phyloP scores from a whole-genome alignment of 2,797 vertebrate genomes.

The Anabas testudineus region DNA sequence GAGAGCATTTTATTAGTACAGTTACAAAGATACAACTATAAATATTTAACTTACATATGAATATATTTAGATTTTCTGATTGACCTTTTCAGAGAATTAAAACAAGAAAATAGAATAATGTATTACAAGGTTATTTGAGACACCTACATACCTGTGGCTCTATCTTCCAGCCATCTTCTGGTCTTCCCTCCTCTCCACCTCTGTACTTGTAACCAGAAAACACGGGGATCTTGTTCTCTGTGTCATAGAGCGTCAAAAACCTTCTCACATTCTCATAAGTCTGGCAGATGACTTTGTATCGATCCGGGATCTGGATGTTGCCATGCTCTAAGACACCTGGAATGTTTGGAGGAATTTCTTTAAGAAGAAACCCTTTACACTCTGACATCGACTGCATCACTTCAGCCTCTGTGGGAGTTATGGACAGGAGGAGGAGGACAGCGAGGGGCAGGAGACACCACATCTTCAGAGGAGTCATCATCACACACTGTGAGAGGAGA shows the following conservation, averaged over 20 bases:
- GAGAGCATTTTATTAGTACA: too few species aligned
- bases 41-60: too few species aligned
- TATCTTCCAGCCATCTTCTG: fast-evolving
- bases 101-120: too few species aligned
- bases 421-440: constrained; percentile 38
- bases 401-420: constrained; percentile 8
- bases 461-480: not conserved
- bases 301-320: constrained; percentile 32
- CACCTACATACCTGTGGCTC: constrained; percentile 55
- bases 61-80: too few species aligned
- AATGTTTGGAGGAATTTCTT: constrained; percentile 6
- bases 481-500: not conserved
- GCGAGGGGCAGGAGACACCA: constrained; percentile 1
- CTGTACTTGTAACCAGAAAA: constrained; percentile 65
- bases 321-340: constrained; percentile 29
- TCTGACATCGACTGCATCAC: not conserved
- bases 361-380: constrained; percentile 37
- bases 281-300: too few species aligned
- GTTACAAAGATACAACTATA: too few species aligned
- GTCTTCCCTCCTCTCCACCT: fast-evolving
- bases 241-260: constrained; percentile 72
- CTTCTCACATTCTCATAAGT: fast-evolving
- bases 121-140: not conserved
- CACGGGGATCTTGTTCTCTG: constrained; percentile 59
- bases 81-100: too few species aligned